Evolutionary conservation across 1,140 invertebrate species (phyloP).

Genomic region (Hyposmocoma kahamanoa): DNA sequence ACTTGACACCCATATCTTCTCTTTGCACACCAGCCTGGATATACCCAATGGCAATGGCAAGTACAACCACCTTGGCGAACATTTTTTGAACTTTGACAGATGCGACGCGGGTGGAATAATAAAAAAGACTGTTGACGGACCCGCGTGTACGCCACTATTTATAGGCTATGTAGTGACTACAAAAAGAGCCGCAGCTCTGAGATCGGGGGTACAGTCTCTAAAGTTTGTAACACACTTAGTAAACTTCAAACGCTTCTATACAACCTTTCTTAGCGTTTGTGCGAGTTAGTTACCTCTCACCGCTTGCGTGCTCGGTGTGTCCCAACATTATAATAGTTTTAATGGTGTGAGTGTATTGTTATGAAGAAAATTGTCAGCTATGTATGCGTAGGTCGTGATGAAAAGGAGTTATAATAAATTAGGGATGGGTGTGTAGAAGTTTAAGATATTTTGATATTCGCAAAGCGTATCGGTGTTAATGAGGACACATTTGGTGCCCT

Average conservation of each 20-base stretch:
- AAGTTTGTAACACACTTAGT: slow-evolving; percentile 18
- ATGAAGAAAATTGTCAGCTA: slow-evolving; percentile 36
- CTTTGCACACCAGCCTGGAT: slow-evolving; percentile 12
- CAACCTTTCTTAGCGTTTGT: neutral
- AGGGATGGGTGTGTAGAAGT: neutral
- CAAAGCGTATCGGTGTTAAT: neutral
- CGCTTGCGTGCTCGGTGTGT: neutral
- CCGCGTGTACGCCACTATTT: slow-evolving; percentile 38
- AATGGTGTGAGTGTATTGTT: slow-evolving; percentile 36
- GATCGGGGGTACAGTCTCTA: slow-evolving; percentile 46
- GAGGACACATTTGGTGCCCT: neutral
- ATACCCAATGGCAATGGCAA: slow-evolving; percentile 19
- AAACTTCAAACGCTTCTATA: slow-evolving; percentile 4
- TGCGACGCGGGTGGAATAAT: slow-evolving; percentile 25
- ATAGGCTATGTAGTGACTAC: slow-evolving; percentile 44
- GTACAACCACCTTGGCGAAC: slow-evolving; percentile 28
- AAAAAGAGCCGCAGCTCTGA: slow-evolving; percentile 41
- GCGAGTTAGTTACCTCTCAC: neutral
- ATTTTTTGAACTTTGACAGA: slow-evolving; percentile 26
- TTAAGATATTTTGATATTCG: neutral
- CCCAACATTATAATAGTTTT: slow-evolving; percentile 7
- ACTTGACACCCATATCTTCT: slow-evolving; percentile 69
- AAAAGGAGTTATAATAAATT: slow-evolving; percentile 8
- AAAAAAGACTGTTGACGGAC: slow-evolving; percentile 49
- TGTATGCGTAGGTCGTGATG: slow-evolving; percentile 19